Evolutionary conservation across 2,797 vertebrate genomes (phyloP), one percentile per base, ranked within the genome.

Genomic region (Pitangus sulphuratus): DNA sequence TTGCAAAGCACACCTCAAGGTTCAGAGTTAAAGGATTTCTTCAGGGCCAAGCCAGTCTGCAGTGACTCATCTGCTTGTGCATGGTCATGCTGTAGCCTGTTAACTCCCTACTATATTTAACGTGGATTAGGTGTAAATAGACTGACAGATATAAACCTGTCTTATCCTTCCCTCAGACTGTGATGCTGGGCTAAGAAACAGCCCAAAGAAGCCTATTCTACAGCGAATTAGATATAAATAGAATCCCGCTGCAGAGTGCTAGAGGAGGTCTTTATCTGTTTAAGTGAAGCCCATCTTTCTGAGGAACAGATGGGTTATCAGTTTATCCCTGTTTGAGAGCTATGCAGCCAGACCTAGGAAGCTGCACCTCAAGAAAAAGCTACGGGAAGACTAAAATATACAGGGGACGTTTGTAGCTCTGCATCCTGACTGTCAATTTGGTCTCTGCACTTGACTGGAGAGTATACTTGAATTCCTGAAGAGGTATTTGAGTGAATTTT

Each of bases 91-190:
- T 95, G 61, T 51, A 70, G 69, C 91, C 86, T 74, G 60, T 75
- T 96, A 95, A 87, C 70, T 70, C 93, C 91, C 53, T 84, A 9
- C 94, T 96, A 95, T 94, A 91, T 93, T 94, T 97, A 96, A 82
- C 80, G 71, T 87, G 30, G 95, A 95, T 97, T 97, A 97, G 69
- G 62, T 86, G 85, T 90, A 91, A 96, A 91, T 90, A 91, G 87
- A 96, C 62, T 81, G 94, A 93, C 74, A 91, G 44, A 94, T 95
- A 96, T 62, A 96, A 94, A 95, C 77, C 80, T 88, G 61, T 56
- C 74, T 95, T 96, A 96, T 95, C 95, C 89, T 62, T 84, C 58
- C 57, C 83, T 94, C 87, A 93, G 91, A 95, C 80, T 93, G 62
- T 75, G 77, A 94, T 48, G 45, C 40, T 84, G 20, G 70, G 61